phyloP scores from a whole-genome alignment of 2,113 vertebrate genomes.

The Ceyx cyanopectus region DNA sequence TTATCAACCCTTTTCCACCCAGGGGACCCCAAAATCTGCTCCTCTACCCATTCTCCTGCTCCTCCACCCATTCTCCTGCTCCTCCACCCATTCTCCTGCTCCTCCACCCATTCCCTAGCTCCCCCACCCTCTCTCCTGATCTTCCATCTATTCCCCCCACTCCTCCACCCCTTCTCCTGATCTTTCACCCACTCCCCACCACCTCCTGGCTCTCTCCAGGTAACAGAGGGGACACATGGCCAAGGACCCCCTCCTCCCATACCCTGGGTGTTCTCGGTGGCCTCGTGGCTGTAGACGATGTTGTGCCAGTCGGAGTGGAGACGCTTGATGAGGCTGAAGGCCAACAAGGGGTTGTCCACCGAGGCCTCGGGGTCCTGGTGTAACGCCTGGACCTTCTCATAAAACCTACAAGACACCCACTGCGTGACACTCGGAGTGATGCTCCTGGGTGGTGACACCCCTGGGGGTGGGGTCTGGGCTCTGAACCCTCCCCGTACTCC shows the following conservation, averaged over 20 bases:
- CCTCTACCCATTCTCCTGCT: background rate
- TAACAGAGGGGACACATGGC: accelerated
- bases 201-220: background rate
- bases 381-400: slow-evolving; percentile 83
- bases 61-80: accelerated
- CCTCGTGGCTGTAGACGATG: slow-evolving; percentile 84
- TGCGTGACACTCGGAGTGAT: background rate
- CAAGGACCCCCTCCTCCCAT: accelerated
- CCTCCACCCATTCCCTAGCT: accelerated
- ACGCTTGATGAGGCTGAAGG: slow-evolving; percentile 92
- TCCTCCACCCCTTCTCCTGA: background rate
- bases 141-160: background rate
- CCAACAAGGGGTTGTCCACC: slow-evolving; percentile 87
- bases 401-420: slow-evolving; percentile 81
- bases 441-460: background rate
- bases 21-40: too few relatives aligned
- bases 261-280: slow-evolving; percentile 85
- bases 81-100: accelerated
- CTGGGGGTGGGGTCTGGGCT: accelerated
- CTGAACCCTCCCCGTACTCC: accelerated
- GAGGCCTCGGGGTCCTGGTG: slow-evolving; percentile 77
- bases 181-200: background rate
- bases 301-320: slow-evolving; percentile 91
- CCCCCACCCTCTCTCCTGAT: background rate
- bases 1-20: background rate